A percentile compares a stretch with the other conserved stretches of the same genome.
Conservation (phyloP, 2,113 vertebrate genomes). For the Bucco capensis region DNA sequence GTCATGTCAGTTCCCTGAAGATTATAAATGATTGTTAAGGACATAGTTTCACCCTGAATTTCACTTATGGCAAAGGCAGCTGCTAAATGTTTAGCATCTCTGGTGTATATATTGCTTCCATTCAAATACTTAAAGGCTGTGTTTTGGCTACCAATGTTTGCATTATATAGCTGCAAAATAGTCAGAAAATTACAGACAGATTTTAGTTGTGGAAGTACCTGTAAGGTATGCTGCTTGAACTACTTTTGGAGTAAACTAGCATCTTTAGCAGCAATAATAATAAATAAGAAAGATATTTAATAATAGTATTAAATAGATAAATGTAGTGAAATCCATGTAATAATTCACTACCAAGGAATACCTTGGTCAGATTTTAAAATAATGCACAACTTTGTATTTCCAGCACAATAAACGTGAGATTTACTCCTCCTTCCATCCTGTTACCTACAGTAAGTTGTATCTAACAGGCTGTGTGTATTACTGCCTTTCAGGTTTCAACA, state of each 20-base stretch:
- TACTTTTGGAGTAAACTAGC: background rate
- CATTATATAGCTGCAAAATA: background rate
- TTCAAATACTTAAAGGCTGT: background rate
- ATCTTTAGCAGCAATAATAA: background rate
- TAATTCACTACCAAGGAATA: background rate
- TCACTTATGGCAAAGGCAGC: background rate
- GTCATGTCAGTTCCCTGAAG: background rate
- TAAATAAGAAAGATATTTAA: background rate
- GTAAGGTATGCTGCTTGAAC: background rate
- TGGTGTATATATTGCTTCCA: background rate
- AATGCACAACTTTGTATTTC: background rate
- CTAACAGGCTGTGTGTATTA: background rate
- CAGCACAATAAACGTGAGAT: background rate
- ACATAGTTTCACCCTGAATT: background rate
- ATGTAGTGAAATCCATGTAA: too few species aligned
- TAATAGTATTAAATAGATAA: background rate
- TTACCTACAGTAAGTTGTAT: background rate
- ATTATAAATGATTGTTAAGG: background rate
- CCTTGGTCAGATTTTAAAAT: background rate
- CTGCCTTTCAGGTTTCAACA: constrained; percentile 78
- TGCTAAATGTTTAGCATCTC: background rate
- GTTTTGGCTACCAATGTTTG: background rate
- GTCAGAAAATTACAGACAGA: background rate
- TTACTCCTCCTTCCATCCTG: background rate
- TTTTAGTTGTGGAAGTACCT: background rate